Percentiles rank a stretch among this genome's conserved stretches.
Evolutionary conservation across 2,888 invertebrate species (phyloP).

Genomic region (Ennomos quercinarius): DNA sequence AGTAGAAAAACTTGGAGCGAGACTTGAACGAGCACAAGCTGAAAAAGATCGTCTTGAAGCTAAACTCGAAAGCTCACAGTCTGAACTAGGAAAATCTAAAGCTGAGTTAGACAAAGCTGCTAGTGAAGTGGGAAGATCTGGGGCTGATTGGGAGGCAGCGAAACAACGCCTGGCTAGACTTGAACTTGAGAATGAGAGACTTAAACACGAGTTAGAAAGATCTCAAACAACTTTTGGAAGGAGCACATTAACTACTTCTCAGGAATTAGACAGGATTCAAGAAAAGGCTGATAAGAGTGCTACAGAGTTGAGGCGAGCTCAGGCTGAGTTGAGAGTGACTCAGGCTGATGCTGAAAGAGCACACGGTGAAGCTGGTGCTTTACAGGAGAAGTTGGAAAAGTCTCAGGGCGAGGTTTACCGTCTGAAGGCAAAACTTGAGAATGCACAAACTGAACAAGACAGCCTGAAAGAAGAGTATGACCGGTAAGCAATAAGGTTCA

Average conservation of each 20-base stretch:
- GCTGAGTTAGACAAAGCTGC: constrained; percentile 97
- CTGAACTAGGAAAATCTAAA: constrained; percentile 97
- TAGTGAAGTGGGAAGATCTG: constrained; percentile 94
- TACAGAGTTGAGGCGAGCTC: constrained; percentile 93
- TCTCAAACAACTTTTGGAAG: constrained; percentile 94
- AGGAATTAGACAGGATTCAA: constrained; percentile 92
- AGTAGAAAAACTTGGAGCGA: constrained; percentile 94
- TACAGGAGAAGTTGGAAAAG: constrained; percentile 97
- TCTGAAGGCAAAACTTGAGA: constrained; percentile 96
- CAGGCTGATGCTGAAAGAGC: constrained; percentile 96
- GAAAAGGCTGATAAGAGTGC: constrained; percentile 94
- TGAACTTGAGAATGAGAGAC: constrained; percentile 95
- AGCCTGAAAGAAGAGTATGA: constrained; percentile 97
- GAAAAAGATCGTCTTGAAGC: constrained; percentile 96
- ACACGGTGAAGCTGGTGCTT: constrained; percentile 91
- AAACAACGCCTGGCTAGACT: constrained; percentile 93
- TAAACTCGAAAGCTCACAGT: constrained; percentile 96
- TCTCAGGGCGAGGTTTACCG: constrained; percentile 98
- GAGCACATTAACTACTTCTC: constrained; percentile 92
- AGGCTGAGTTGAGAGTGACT: constrained; percentile 95
- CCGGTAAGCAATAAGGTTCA: constrained; percentile 65
- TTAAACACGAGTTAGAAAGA: constrained; percentile 93
- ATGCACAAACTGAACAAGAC: constrained; percentile 97
- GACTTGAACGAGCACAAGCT: constrained; percentile 94
- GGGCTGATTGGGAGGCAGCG: constrained; percentile 95